Base-by-base conservation (phyloP, 2,888 invertebrate genomes). In the Lissonota sp. region DNA sequence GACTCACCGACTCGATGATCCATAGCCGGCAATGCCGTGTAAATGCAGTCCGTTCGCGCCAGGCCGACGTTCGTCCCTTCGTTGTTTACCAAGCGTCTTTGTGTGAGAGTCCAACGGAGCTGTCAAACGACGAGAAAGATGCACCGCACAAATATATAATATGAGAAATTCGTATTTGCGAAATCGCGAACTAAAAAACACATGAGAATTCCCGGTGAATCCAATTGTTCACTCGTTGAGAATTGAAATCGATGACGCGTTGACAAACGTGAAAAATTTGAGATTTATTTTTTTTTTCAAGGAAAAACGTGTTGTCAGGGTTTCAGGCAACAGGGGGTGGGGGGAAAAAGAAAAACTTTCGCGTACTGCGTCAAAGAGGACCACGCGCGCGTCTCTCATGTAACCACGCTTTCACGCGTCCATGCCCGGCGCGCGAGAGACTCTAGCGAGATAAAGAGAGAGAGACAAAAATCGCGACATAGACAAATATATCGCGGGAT, bases 1-100 rank as follows among this genome's bases (percentile, higher is more conserved):
- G 16, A 88, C 88, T 88, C 73, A 88, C 88, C 87, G 67, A 85
- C 84, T 10, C 83, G 87, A 69, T 87, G 87, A 76, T 88, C 88
- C 88, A 88, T 88, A 57, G 84, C 84, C 83, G 84, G 73, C 80
- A 84, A 79, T 77, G 82, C 80, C 72, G 77, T 79, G 84, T 79
- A 84, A 76, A 84, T 53, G 83, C 83, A 82, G 77, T 80, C 82
- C 66, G 84, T 86, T 71, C 87, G 85, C 87, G 86, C 83, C 85
- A 85, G 84, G 72, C 86, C 84, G 83, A 79, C 78, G 26, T 51
- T 66, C 70, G 58, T 73, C 63, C 69, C 76, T 69, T 73, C 58
- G 83, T 86, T 84, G 86, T 87, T 88, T 87, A 84, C 86, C 75
- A 84, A 82, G 60, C 70, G 78, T 82, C 74, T 69, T 73, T 37